Evolutionary conservation across 2,888 invertebrate genomes (phyloP).

Genomic region (Zonitis immaculata): DNA sequence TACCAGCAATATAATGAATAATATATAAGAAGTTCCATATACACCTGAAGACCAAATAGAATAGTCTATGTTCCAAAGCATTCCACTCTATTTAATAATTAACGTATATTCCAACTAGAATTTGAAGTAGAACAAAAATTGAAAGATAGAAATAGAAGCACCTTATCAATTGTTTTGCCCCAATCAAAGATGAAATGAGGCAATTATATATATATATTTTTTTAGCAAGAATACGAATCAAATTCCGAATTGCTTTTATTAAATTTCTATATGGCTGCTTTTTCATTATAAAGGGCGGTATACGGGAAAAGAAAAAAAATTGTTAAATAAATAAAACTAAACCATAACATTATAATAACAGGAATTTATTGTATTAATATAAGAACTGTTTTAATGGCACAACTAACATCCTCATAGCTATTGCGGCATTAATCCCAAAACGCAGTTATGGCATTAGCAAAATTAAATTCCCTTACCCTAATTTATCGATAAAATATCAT

Average conservation of each 20-base stretch:
- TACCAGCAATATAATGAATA: constrained; percentile 4
- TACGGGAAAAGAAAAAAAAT: neutral
- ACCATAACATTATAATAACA: constrained; percentile 22
- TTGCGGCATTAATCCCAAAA: constrained; percentile 38
- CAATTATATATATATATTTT: too few relatives aligned
- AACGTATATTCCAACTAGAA: constrained; percentile 4
- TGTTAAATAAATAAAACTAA: constrained; percentile 28
- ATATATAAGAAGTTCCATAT: neutral
- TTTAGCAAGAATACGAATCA: neutral
- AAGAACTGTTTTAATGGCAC: constrained; percentile 37
- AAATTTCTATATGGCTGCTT: neutral
- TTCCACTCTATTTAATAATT: constrained; percentile 17
- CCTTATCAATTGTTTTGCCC: neutral
- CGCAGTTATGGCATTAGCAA: constrained; percentile 38
- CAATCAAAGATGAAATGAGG: neutral
- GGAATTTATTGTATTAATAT: constrained; percentile 45
- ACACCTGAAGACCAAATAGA: constrained; percentile 17
- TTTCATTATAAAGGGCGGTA: too few relatives aligned
- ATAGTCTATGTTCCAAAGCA: constrained; percentile 8
- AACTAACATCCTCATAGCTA: too few relatives aligned
- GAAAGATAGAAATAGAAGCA: too few relatives aligned
- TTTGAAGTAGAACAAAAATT: neutral
- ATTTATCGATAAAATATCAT: constrained; percentile 39
- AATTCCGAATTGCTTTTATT: neutral
- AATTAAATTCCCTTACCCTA: constrained; percentile 40